Percentiles rank a stretch among this genome's conserved stretches.
Conservation (phyloP, 2,113 vertebrate genomes). For the Melanostigma gelatinosum region DNA sequence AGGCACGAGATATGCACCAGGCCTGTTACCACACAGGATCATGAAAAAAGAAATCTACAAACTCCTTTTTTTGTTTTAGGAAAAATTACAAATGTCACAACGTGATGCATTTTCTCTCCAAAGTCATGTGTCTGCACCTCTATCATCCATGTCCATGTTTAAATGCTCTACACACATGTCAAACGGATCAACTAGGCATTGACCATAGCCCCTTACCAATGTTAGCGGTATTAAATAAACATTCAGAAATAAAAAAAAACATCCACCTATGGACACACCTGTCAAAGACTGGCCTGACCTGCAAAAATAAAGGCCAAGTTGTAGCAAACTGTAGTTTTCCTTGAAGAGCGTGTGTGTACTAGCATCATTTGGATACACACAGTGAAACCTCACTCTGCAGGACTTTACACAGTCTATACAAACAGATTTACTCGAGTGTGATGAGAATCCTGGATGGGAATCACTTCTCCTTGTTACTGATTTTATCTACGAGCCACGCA, state of each 20-base stretch:
- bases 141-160: background rate
- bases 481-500: background rate
- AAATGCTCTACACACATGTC: background rate
- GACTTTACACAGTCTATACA: background rate
- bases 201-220: background rate
- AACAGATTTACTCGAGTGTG: background rate
- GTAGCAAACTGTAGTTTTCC: background rate
- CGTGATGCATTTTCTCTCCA: background rate
- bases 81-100: background rate
- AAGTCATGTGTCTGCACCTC: background rate
- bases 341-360: background rate
- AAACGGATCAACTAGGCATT: background rate
- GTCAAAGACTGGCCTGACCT: background rate
- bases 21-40: background rate
- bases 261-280: background rate
- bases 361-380: background rate
- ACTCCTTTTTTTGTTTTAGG: background rate
- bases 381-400: background rate
- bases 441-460: background rate
- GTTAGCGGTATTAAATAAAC: background rate
- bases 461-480: background rate
- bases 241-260: background rate
- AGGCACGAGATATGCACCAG: background rate
- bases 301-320: background rate
- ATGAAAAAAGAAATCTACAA: background rate